phyloP scores from a whole-genome alignment of 2,888 invertebrate genomes.

The Eulithis prunata region DNA sequence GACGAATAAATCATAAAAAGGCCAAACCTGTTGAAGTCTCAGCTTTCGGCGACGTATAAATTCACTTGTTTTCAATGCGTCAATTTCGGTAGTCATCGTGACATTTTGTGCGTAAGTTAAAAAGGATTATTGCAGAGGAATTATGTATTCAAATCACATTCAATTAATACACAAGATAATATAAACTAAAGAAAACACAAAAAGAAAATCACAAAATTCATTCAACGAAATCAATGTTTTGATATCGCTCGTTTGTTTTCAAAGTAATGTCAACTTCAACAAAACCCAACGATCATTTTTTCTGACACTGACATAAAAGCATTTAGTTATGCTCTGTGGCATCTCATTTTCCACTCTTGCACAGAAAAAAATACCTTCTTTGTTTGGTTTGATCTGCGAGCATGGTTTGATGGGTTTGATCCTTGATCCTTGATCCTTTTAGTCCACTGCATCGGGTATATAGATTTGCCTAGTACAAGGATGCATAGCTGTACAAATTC shows the following conservation, averaged over 20 bases:
- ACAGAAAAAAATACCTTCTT: too few species aligned
- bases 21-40: conserved; percentile 77
- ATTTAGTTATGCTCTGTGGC: too few species aligned
- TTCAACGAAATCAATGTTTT: too few species aligned
- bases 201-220: background rate
- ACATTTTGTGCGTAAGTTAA: conserved; percentile 42
- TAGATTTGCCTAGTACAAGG: too few species aligned
- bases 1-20: conserved; percentile 16
- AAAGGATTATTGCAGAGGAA: background rate
- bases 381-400: too few species aligned
- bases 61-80: conserved; percentile 78
- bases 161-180: background rate
- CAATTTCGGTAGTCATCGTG: conserved; percentile 73
- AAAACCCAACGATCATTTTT: background rate
- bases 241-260: background rate
- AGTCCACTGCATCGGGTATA: too few species aligned
- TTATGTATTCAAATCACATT: background rate
- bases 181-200: background rate
- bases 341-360: too few species aligned
- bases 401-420: too few species aligned
- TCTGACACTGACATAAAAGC: background rate
- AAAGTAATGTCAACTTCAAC: background rate
- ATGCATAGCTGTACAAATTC: too few species aligned
- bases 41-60: conserved; percentile 74
- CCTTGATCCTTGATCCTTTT: too few species aligned